Evolutionary conservation across 2,888 invertebrate species (phyloP), one percentile per base, ranked within the genome.

Genomic region (Nemoura dubitans): DNA sequence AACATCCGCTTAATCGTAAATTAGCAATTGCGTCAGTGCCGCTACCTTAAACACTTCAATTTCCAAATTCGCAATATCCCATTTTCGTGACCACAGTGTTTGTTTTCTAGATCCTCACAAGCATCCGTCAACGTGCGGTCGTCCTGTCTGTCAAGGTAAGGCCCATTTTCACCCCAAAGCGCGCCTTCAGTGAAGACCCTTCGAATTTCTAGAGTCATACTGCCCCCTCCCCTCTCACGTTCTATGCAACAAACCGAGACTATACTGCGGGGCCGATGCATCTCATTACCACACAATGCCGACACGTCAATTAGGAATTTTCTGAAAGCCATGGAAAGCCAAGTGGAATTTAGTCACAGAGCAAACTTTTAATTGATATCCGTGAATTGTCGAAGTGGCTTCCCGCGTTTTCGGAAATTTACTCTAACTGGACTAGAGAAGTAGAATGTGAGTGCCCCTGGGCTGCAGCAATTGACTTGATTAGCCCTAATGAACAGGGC

Each of bases 61-160:
- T 36, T 10, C 3, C 10, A 36, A 36, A 36, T 36, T 6, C 36
- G 3, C 36, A n/a, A n/a, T n/a, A n/a, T 26, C 26, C 6, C 2
- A 10, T 78, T 26, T 78, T 25, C 83, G 59, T 14, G 25, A 28
- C 77, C n/a, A n/a, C n/a, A 30, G 76, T 84, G 88, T 88, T 88
- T 89, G 86, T 90, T 90, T 92, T 91, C 42, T 92, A 96, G 96
- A 95, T 93, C 95, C 95, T 0, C 91, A 95, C 3, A 95, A 95
- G 92, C 94, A 96, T 91, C 95, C 95, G 0, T 93, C 94, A 89
- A 94, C 95, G 89, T 96, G 96, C 90, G 96, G 96, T 43, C 92
- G 94, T 83, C 95, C 96, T 59, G 92, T 93, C 89, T 96, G 96
- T 90, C 92, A 93, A 90, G 91, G 94, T 94, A 92, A 93, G 93